Base-by-base conservation (phyloP, 2,888 invertebrate species). In the Itoplectis maculator region DNA sequence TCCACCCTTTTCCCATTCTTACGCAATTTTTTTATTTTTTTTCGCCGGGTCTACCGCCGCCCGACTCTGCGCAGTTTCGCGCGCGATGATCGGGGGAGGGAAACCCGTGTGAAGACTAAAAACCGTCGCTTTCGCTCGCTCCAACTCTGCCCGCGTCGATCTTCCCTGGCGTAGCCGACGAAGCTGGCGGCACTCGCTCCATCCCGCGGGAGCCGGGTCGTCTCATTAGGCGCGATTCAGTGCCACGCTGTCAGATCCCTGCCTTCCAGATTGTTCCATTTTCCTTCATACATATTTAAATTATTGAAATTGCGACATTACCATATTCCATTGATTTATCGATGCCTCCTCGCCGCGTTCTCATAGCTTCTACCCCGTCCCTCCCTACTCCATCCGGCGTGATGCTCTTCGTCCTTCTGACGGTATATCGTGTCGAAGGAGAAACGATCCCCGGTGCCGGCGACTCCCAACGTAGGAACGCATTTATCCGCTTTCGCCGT, bases 251-350 rank as follows among this genome's bases (percentile, higher is more conserved):
- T 80, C 90, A 88, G 88, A 90, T 89, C 89, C 88, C 89, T 89
- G 86, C 88, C 89, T 88, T 88, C 89, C 89, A 88, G 90, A 91
- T 91, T 91, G 90, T 91, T 92, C 90, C 91, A 91, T 91, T 91
- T 91, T 91, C 89, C 91, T 91, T 92, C 91, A 92, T 92, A 91
- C 90, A 92, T 92, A 92, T 92, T 92, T 92, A 92, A 92, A 91
- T 92, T 91, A 92, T 92, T 91, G 91, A 92, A 92, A 92, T 92
- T 89, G 87, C 81, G 80, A 83, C 87, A 92, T 92, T 92, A 91
- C 91, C 92, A 92, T 92, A 91, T 89, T 91, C 90, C 90, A 92
- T 92, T 92, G 92, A 92, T 92, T 92, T 91, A 92, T 92, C 91
- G 91, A 88, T 90, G 89, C 89, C 88, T 89, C 88, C 65, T 49